A percentile compares a stretch with the other conserved stretches of the same genome.
Conservation (phyloP, 2,888 invertebrate genomes). For the Polydrusus pterygomalis region DNA sequence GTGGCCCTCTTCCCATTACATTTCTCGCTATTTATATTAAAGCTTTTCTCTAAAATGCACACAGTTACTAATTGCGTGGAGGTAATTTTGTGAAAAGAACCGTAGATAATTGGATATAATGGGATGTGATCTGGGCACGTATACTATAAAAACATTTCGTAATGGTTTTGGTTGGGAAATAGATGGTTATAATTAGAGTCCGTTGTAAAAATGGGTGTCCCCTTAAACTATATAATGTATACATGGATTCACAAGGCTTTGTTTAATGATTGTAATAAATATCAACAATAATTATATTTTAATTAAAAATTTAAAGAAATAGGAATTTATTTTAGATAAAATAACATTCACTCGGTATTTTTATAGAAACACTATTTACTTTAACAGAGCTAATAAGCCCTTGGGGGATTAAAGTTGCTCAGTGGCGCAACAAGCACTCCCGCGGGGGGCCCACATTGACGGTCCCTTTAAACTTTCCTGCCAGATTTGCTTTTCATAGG, state of each 20-base stretch:
- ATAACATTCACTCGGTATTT: no score
- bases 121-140: conserved; percentile 36
- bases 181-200: conserved; percentile 31
- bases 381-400: no score
- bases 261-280: neutral
- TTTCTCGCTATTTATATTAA: conserved; percentile 8
- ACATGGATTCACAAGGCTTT: neutral
- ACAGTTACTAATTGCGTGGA: conserved; percentile 6
- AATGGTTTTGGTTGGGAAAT: conserved; percentile 37
- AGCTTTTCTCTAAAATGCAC: conserved; percentile 1
- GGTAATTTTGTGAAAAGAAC: conserved; percentile 48
- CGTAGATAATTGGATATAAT: conserved; percentile 48
- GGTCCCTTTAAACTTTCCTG: no score
- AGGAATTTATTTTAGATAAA: no score
- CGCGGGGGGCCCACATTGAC: no score
- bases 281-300: no score
- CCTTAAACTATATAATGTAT: neutral
- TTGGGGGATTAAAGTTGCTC: no score
- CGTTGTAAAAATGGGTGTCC: neutral
- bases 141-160: conserved; percentile 44
- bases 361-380: no score
- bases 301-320: no score
- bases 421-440: no score
- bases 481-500: no score
- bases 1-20: no score